Conservation (phyloP, 2,888 invertebrate species). For the Nomada goodeniana region DNA sequence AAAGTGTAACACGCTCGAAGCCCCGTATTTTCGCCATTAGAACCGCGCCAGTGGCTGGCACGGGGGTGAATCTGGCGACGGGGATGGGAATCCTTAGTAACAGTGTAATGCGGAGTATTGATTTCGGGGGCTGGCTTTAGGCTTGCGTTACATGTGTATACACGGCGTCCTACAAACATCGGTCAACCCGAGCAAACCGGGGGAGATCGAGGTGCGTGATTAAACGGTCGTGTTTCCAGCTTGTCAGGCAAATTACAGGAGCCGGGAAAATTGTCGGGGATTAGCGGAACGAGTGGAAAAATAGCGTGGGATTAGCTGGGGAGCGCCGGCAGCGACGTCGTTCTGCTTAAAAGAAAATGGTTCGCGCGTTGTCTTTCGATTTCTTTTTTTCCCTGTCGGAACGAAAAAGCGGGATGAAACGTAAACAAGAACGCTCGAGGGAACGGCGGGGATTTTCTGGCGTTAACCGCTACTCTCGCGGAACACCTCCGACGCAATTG, state of each 20-base stretch:
- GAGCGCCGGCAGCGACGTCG: background rate
- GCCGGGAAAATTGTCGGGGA: slow-evolving; percentile 4
- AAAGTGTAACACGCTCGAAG: slow-evolving; percentile 20
- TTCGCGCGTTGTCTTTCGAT: too few relatives aligned
- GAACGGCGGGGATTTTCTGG: background rate
- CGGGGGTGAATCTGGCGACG: slow-evolving; percentile 68
- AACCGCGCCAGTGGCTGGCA: slow-evolving; percentile 44
- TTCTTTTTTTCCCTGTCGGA: too few relatives aligned
- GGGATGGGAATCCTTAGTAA: slow-evolving; percentile 76
- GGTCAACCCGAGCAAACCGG: slow-evolving; percentile 48
- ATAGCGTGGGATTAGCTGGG: background rate
- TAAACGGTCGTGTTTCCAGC: slow-evolving; percentile 35
- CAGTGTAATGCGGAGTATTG: slow-evolving; percentile 79
- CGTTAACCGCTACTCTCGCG: background rate
- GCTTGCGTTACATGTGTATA: slow-evolving; percentile 73
- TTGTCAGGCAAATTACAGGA: slow-evolving; percentile 29
- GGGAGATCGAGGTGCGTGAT: slow-evolving; percentile 41
- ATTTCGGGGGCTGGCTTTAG: slow-evolving; percentile 77
- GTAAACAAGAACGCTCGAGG: background rate
- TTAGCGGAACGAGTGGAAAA: slow-evolving; percentile 15
- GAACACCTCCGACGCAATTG: background rate
- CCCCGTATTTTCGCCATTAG: slow-evolving; percentile 58
- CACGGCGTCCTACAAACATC: slow-evolving; percentile 75
- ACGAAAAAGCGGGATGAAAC: too few relatives aligned
- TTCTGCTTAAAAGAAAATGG: background rate